Evolutionary conservation across 2,113 vertebrate species (phyloP), one percentile per base, ranked within the genome.

Genomic region (Psettodes erumei): DNA sequence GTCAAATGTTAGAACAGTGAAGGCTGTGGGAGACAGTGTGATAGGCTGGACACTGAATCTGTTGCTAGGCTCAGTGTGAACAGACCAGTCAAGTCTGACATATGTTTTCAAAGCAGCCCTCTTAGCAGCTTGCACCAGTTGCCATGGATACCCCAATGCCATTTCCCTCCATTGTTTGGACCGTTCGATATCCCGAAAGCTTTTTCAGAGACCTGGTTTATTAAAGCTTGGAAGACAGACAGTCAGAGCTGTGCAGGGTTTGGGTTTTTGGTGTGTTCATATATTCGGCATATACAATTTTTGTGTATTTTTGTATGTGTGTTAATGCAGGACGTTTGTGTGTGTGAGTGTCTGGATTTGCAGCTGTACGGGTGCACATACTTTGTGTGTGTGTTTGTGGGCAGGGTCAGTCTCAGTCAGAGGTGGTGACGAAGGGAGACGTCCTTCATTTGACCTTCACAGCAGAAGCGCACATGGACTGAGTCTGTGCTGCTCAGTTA

Each of bases 121-220:
- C 88, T 91, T 90, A 89, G 89, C 91, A 91, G 90, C 93, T 89
- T 89, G 90, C 89, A 79, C 82, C 90, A 90, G 94, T 95, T 90
- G 86, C 93, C 91, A 93, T 93, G 92, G 92, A 91, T 93, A 94
- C 92, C 81, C 71, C 89, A 90, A 92, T 92, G 91, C 91, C 87
- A 88, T 90, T 90, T 86, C 74, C 75, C 90, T 87, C 87, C 81
- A 89, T 92, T 93, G 92, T 93, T 90, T 88, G 83, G 71, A 85
- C 69, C 43, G 66, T 83, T 89, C 84, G 59, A 90, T 93, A 90
- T 90, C 75, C 79, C 73, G 51, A 88, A 86, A 84, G 89, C 84
- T 63, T 85, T 82, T 75, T 69, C 61, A 72, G 81, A 75, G 56
- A 75, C 81, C 70, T 75, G 45, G 64, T 79, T 77, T 78, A 81